Base-by-base conservation (phyloP, 2,113 vertebrate species). In the Hystrix brachyura region DNA sequence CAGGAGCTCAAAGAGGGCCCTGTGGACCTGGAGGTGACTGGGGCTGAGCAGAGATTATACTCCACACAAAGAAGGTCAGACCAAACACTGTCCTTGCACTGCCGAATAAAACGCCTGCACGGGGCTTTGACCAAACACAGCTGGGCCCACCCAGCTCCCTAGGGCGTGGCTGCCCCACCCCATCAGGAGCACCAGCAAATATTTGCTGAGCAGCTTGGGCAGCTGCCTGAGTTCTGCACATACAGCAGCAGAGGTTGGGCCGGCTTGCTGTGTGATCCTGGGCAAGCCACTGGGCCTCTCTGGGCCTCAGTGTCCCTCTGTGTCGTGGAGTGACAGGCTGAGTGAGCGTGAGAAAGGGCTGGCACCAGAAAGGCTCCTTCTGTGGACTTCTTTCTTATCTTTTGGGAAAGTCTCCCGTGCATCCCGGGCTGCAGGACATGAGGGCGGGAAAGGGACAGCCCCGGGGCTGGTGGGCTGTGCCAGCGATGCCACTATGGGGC, bases 401-500 rank as follows among this genome's bases (percentile, higher is more conserved):
- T 80, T 38, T 6, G 43, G 10, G 7, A 12, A 15, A 13, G 46
- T 88, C 19, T 85, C 87, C 7, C 4, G 2, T 18, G 46, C 51
- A 9, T 48, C 71, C 27, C 12, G 18, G 10, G 29, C 19, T 81
- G 25, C 91, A 94, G 65, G n/a, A 76, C 27, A 8, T 81, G 59
- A 27, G 23, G 25, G 0, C 3, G 3, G 62, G 64, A 13, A 48
- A 34, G 29, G 65, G 3, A n/a, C 53, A 29, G 19, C 14, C 29
- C 12, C 0, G 3, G 19, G 25, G 11, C 62, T 32, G 27, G 14
- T 5, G 1, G 15, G 29, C n/a, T 65, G 17, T 2, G 25, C 48
- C 48, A 5, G 4, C 4, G 4, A 59, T 1, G 48, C 7, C 13
- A 10, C 32, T 25, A 7, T 79, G 4, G 53, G 5, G 0, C 29